These are phyloP conservation scores for Mus spicilegus DNA, from an alignment of 2,113 vertebrate genomes.

Conservation along the genomic window DNA sequence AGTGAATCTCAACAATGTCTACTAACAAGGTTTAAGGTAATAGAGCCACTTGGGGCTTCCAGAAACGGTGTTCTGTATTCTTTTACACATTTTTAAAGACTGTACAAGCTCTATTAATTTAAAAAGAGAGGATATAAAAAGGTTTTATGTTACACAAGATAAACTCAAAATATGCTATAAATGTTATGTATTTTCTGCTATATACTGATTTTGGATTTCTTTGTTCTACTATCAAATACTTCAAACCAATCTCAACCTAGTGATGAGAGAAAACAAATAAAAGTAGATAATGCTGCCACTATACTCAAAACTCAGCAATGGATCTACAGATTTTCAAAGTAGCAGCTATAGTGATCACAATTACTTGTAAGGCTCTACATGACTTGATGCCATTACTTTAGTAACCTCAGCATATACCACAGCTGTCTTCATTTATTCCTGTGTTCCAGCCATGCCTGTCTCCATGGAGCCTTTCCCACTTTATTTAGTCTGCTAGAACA, in stretches of 20 bases:
- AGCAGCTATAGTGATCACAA: neutral
- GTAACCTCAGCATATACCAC: neutral
- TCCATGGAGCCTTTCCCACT: neutral
- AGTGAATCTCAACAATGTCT: neutral
- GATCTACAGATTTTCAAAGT: neutral
- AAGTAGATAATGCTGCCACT: neutral
- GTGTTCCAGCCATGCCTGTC: neutral
- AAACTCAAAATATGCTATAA: neutral
- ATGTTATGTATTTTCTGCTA: neutral
- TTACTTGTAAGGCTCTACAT: accelerated
- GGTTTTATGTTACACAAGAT: neutral
- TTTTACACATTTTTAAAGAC: neutral
- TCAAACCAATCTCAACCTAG: neutral
- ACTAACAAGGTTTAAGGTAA: neutral
- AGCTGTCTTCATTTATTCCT: neutral
- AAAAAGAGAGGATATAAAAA: neutral
- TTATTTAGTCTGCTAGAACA: neutral
- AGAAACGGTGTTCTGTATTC: neutral
- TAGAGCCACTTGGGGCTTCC: neutral
- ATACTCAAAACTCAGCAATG: neutral
- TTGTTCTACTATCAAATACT: neutral
- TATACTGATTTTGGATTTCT: neutral
- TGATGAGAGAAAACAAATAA: neutral
- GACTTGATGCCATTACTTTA: neutral
- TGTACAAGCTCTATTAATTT: neutral